A percentile compares a stretch with the other conserved stretches of the same genome.
These are phyloP conservation scores for Acanthacorydalis orientalis DNA, from an alignment of 2,888 invertebrate species.

Conservation along the genomic window DNA sequence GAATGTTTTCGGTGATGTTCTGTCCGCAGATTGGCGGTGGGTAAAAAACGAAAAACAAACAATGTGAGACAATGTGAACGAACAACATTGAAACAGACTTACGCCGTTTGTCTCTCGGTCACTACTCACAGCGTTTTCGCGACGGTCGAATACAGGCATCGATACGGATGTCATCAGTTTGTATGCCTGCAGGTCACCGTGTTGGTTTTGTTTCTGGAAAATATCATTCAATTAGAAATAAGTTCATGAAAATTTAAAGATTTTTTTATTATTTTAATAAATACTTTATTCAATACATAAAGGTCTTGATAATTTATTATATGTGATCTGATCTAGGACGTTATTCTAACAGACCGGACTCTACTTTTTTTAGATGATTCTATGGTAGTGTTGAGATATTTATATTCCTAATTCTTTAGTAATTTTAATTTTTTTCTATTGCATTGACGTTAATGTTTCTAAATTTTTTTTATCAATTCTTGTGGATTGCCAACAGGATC, in stretches of 20 bases:
- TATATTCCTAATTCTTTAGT: too few species aligned
- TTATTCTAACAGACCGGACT: too few species aligned
- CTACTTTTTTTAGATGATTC: too few species aligned
- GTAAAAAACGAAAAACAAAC: constrained; percentile 1
- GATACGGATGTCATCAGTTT: constrained; percentile 85
- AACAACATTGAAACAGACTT: constrained; percentile 1
- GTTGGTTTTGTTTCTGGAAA: constrained; percentile 39
- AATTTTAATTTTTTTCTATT: too few species aligned
- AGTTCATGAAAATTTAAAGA: neutral
- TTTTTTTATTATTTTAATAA: neutral
- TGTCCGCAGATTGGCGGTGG: constrained; percentile 27
- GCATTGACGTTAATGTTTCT: too few species aligned
- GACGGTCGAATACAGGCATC: constrained; percentile 81
- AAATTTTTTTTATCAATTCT: too few species aligned
- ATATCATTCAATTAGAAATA: neutral
- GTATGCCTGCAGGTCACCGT: constrained; percentile 47
- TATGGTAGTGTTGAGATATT: too few species aligned
- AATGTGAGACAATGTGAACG: neutral
- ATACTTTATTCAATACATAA: too few species aligned
- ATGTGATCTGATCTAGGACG: too few species aligned
- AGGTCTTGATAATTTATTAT: too few species aligned
- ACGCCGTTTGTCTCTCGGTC: constrained; percentile 4
- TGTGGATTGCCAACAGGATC: too few species aligned
- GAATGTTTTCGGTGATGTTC: constrained; percentile 92
- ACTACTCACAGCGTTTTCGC: constrained; percentile 62